phyloP scores from a whole-genome alignment of 2,797 vertebrate genomes.

The Synanceia verrucosa region DNA sequence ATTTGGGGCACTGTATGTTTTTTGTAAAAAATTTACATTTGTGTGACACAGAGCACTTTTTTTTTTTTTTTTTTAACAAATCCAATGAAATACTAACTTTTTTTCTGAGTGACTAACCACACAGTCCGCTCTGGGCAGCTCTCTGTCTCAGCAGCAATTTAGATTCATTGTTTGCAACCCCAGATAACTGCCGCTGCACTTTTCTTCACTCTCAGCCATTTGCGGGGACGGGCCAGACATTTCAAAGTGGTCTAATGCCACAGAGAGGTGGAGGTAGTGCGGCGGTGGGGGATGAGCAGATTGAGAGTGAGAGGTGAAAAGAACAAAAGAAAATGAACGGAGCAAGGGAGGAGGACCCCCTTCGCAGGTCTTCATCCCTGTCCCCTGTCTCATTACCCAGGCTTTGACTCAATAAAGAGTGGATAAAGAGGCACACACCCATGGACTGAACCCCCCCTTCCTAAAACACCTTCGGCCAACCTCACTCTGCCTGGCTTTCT shows the following conservation, averaged over 20 bases:
- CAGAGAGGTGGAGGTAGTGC: slow-evolving; percentile 61
- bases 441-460: slow-evolving; percentile 34
- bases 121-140: slow-evolving; percentile 52
- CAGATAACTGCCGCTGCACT: slow-evolving; percentile 60
- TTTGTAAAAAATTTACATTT: slow-evolving; percentile 5
- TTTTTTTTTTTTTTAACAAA: not conserved
- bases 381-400: slow-evolving; percentile 79
- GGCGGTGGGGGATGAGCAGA: slow-evolving; percentile 67
- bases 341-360: slow-evolving; percentile 64
- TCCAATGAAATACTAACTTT: slow-evolving; percentile 35
- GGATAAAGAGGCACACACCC: slow-evolving; percentile 77
- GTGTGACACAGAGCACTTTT: slow-evolving; percentile 33
- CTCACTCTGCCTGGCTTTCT: slow-evolving; percentile 38
- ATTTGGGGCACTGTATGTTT: not conserved
- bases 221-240: slow-evolving; percentile 62
- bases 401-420: slow-evolving; percentile 81
- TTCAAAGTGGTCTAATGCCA: slow-evolving; percentile 76
- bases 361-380: slow-evolving; percentile 71
- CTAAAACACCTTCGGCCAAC: slow-evolving; percentile 57
- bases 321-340: slow-evolving; percentile 72
- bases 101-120: slow-evolving; percentile 60
- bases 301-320: slow-evolving; percentile 74
- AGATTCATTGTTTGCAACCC: slow-evolving; percentile 73
- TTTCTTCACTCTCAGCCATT: slow-evolving; percentile 65
- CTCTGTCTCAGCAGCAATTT: slow-evolving; percentile 67